phyloP scores from a whole-genome alignment of 2,113 vertebrate genomes.

The Mionectes macconnelli region DNA sequence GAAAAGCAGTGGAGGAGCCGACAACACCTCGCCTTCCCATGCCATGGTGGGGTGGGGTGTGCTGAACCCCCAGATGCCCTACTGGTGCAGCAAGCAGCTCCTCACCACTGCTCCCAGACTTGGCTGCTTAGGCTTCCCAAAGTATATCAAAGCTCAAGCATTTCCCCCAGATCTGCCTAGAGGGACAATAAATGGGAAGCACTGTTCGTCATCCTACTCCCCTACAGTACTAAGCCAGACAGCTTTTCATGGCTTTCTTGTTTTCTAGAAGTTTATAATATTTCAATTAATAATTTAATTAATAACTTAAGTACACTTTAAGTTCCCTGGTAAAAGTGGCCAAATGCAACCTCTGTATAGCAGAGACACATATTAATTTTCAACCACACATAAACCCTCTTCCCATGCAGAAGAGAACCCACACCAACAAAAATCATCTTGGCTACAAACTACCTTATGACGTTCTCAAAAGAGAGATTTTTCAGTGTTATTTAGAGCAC shows the following conservation, averaged over 20 bases:
- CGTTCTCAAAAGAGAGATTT: not conserved
- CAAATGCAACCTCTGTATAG: not conserved
- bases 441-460: not conserved
- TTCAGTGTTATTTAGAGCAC: not conserved
- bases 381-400: not conserved
- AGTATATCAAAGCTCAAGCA: not conserved
- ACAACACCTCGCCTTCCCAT: accelerated
- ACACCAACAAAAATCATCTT: not conserved
- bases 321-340: not conserved
- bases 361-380: not conserved
- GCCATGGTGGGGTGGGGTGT: not conserved
- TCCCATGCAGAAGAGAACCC: accelerated
- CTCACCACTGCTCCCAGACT: not conserved
- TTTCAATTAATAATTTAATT: not conserved
- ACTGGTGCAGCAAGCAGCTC: accelerated
- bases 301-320: not conserved
- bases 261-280: not conserved
- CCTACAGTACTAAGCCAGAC: not conserved
- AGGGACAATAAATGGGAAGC: not conserved
- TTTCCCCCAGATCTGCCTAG: not conserved
- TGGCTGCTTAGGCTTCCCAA: not conserved
- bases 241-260: not conserved
- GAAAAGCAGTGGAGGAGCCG: accelerated
- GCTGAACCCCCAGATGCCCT: not conserved
- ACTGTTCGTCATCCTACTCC: not conserved